phyloP scores from a whole-genome alignment of 2,113 vertebrate species.

The Seriola quinqueradiata region DNA sequence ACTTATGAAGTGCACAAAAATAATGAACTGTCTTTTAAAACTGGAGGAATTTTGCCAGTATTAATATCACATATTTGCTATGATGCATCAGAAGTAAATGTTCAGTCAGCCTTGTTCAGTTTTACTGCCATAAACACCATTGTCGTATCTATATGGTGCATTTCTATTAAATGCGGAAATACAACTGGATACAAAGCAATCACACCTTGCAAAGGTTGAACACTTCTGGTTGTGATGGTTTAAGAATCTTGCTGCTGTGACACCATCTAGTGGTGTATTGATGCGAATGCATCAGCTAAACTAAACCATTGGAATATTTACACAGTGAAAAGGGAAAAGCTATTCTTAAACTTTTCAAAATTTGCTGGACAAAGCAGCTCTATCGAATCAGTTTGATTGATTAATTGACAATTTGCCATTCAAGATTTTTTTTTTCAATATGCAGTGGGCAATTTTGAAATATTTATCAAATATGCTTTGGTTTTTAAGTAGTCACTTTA shows the following conservation, averaged over 20 bases:
- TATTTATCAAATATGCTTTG: background rate
- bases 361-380: background rate
- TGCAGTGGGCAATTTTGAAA: background rate
- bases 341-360: background rate
- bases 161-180: background rate
- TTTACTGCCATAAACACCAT: background rate
- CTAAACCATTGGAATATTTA: background rate
- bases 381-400: background rate
- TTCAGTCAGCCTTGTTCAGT: background rate
- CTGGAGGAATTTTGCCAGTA: background rate
- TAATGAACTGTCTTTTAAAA: background rate
- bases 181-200: background rate
- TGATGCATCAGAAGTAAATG: background rate
- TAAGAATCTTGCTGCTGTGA: slow-evolving; percentile 12
- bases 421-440: background rate
- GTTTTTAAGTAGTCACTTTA: background rate
- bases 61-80: background rate
- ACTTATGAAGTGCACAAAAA: background rate
- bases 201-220: background rate
- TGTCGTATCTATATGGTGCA: background rate
- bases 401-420: background rate
- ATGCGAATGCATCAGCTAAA: slow-evolving; percentile 1
- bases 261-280: slow-evolving; percentile 65
- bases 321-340: background rate
- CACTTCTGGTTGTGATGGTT: background rate